These are phyloP conservation scores for Strix uralensis DNA, from an alignment of 2,113 vertebrate species.

Conservation along the genomic window DNA sequence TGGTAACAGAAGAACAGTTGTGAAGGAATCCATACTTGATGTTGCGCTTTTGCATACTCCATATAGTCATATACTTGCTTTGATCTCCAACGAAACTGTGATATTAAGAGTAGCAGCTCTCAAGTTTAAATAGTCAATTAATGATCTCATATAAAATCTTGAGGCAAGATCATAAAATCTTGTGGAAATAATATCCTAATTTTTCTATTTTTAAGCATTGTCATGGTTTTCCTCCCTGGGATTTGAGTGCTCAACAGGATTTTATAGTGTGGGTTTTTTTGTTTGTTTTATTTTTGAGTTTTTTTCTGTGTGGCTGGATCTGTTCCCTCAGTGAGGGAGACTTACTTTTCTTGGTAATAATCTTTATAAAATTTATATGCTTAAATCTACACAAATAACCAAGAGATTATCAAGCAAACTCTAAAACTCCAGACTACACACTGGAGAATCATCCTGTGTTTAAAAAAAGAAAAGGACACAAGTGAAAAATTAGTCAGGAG, in stretches of 20 bases:
- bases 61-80: background rate
- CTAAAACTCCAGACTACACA: background rate
- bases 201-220: background rate
- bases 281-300: accelerated
- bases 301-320: background rate
- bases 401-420: background rate
- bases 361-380: background rate
- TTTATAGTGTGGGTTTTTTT: background rate
- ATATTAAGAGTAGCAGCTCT: background rate
- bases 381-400: background rate
- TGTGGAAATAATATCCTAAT: background rate
- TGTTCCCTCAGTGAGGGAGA: background rate
- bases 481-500: background rate
- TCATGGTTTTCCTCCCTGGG: background rate
- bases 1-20: slow-evolving; percentile 5
- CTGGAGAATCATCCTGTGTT: background rate
- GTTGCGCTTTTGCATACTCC: background rate
- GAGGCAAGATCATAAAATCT: background rate
- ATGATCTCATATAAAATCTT: background rate
- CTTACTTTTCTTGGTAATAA: background rate
- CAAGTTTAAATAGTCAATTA: background rate
- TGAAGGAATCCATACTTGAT: background rate
- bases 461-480: background rate
- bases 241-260: background rate
- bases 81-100: background rate